Base-by-base conservation (phyloP, 2,113 vertebrate species). In the Lamprotornis superbus region DNA sequence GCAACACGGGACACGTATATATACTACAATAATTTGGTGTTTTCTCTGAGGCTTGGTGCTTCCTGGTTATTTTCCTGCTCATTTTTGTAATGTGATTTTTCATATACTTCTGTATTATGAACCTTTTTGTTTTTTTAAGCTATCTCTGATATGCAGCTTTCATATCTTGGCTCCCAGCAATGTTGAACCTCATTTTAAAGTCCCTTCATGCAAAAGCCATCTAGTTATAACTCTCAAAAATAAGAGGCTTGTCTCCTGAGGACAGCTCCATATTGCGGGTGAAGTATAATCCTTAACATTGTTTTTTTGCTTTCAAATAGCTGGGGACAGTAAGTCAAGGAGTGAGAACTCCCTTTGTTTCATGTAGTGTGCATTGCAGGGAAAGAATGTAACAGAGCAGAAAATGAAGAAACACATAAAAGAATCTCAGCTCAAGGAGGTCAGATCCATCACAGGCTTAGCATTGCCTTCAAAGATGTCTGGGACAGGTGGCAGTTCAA, bases 401-500 rank as follows among this genome's bases (percentile, higher is more conserved):
- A 99, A 99, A 99, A 99, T 98, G 98, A 99, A 99, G 98, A 99
- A 98, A 99, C 98, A 99, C 99, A 99, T 99, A 98, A 99, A 99
- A 99, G 99, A 98, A 98, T 98, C 98, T 97, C 97, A 99, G 98
- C 98, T 98, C 98, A 98, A 99, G 99, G 99, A 99, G 99, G 99
- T 99, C 99, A 99, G 98, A 98, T 98, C 98, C 98, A 99, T 99
- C 99, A 99, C 98, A 99, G 98, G 98, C 98, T 99, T 99, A 99
- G 98, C 94, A 76, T 98, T 98, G 98, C 98, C 98, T 99, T 99
- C 99, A 99, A 99, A 99, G 99, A 99, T 99, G 98, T 98, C 98
- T 98, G 99, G 98, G 99, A 99, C 99, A 99, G 99, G 98, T 99
- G 99, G 99, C 99, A 99, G 99, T 99, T 99, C 98, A 98, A 99